Evolutionary conservation across 2,888 invertebrate genomes (phyloP).

Genomic region (Petrolisthes cinctipes): DNA sequence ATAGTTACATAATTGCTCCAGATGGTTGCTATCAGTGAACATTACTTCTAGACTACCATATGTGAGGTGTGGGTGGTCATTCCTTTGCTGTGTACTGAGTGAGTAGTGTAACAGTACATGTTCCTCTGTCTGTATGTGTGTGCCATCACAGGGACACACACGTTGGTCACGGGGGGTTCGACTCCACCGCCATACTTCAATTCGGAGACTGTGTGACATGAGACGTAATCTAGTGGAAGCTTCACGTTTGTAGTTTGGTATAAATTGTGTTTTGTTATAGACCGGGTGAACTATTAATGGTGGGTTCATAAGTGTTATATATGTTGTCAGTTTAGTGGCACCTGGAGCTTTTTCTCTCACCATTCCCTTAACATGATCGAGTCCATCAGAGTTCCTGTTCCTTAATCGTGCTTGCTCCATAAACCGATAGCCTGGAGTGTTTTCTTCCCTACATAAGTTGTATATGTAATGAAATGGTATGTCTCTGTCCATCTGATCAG

Average conservation of each 20-base stretch:
- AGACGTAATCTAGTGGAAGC: neutral
- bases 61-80: no score
- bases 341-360: neutral
- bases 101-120: no score
- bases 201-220: no score
- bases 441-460: constrained; percentile 4
- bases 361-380: neutral
- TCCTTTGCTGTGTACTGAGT: no score
- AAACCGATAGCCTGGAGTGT: neutral
- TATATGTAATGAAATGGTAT: neutral
- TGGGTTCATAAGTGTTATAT: neutral
- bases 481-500: neutral
- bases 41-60: no score
- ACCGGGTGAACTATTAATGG: neutral
- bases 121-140: no score
- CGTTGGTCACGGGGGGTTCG: no score
- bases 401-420: neutral
- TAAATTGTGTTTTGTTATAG: neutral
- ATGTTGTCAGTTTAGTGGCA: neutral
- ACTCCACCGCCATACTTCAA: no score
- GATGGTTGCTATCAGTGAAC: no score
- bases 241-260: neutral
- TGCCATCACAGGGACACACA: no score
- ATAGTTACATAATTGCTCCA: no score
- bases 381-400: constrained; percentile 4